Percentiles rank a stretch among this genome's conserved stretches.
phyloP scores from a whole-genome alignment of 2,888 invertebrate genomes.

The Drosophila quasianomalipes region DNA sequence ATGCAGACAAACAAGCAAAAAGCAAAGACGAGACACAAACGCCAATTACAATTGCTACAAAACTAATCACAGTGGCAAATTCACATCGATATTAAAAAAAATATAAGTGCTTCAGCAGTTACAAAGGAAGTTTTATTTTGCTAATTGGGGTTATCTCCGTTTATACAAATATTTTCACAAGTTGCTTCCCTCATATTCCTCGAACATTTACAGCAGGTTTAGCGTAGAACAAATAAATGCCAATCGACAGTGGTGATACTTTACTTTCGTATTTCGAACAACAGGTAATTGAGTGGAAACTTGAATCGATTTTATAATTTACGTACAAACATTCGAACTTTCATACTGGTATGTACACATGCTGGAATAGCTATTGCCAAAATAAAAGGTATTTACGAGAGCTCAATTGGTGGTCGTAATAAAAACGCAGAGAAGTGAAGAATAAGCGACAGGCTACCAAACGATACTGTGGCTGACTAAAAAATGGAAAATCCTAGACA shows the following conservation, averaged over 20 bases:
- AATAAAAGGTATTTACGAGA: constrained; percentile 25
- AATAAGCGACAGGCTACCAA: constrained; percentile 1
- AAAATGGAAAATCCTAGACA: constrained; percentile 15
- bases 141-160: constrained; percentile 20
- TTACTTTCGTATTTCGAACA: constrained; percentile 44
- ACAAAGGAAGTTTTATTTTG: constrained; percentile 3
- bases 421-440: constrained; percentile 17
- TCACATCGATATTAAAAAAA: neutral
- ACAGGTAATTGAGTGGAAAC: constrained; percentile 85
- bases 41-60: neutral
- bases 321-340: constrained; percentile 38
- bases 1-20: neutral
- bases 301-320: constrained; percentile 84
- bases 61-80: neutral
- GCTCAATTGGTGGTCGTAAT: constrained; percentile 27
- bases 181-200: neutral
- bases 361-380: constrained; percentile 8
- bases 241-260: constrained; percentile 25
- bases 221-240: constrained; percentile 12
- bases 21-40: neutral
- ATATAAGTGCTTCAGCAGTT: constrained; percentile 6
- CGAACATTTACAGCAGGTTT: neutral
- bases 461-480: constrained; percentile 20
- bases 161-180: constrained; percentile 17
- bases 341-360: neutral